Base-by-base conservation (phyloP, 2,113 vertebrate species). In the Poeciliopsis occidentalis region DNA sequence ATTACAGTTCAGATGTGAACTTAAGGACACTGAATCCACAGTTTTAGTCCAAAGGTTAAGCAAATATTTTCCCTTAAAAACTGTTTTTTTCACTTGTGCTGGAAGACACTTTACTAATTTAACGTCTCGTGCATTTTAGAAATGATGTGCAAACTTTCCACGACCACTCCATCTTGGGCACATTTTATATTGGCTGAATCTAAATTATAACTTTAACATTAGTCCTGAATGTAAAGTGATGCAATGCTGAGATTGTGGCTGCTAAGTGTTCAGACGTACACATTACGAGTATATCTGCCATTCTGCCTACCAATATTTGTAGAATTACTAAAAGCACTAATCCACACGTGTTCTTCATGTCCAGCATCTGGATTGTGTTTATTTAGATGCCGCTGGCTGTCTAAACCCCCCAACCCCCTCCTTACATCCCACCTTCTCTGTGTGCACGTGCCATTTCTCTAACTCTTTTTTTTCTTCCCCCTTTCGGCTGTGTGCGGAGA, bases 281-380 rank as follows among this genome's bases (percentile, higher is more conserved):
- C 62, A 39, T 26, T 26, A 71, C 26, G 12, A 54, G 13, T 72
- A n/a, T 71, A 85, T 80, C 47, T 73, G 81, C 81, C 70, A 30
- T 69, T 71, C 69, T 70, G 69, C 22, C 83, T 88, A 83, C 44
- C 19, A 41, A 37, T 60, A 10, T 71, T 67, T 67, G 75, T 69
- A 69, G 81, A 70, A 75, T 74, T 71, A 80, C 72, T 62, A 34
- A 81, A 77, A 73, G 71, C 84, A 83, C 80, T 79, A 81, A 72
- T 84, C 68, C 72, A 78, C 84, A 90, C 81, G 19, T 85, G 87
- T 83, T 86, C 69, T 79, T 29, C 74, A 70, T 78, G 73, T 65
- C 76, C 76, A 85, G 81, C 91, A 93, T 91, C 80, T 93, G 92
- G 84, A 87, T 90, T 80, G 78, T 85, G 85, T 94, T 94, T 90